Evolutionary conservation across 1,140 invertebrate genomes (phyloP), one percentile per base, ranked within the genome.

Genomic region (Psilanteris sp.): DNA sequence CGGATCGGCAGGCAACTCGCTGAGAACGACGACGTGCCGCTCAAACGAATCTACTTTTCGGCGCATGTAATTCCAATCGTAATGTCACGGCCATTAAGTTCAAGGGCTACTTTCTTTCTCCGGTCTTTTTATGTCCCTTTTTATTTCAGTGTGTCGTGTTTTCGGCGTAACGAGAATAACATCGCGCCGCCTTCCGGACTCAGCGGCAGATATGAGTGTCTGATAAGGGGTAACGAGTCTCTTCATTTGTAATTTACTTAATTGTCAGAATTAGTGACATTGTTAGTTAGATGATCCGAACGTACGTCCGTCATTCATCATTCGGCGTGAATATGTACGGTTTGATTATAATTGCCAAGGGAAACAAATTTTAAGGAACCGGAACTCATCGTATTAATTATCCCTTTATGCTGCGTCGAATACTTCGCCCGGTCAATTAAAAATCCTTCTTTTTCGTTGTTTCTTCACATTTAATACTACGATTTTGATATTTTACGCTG

Each of bases 21-120:
- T 16, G 13, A 26, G 61, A 32, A 32, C 27, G 64, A 66, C 66
- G 79, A 79, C 62, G 61, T 62, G 67, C 37, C 43, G 72, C 79
- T 73, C 72, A 77, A 77, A 77, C 62, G 46, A 67, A 43, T 67
- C 66, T 75, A 67, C 72, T 81, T 80, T 81, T 81, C 62, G 71
- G 68, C 44, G 41, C 59, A 54, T 37, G 73, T 77, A 67, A 81
- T 78, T 61, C 44, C 62, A 48, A 75, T 78, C 75, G 62, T 72
- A 70, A 78, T 73, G 75, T 79, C 72, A 77, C 52, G 52, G 76
- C 62, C 76, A 73, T 77, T 79, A 77, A 70, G 44, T 62, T 66
- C 61, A 57, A 73, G 54, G 59, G 55, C 61, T 48, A 61, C 59
- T 73, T 66, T 72, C 57, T 37, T 48, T 29, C 50, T 20, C n/a